Evolutionary conservation across 2,888 invertebrate species (phyloP), one percentile per base, ranked within the genome.

Genomic region (Osmoderma eremita): DNA sequence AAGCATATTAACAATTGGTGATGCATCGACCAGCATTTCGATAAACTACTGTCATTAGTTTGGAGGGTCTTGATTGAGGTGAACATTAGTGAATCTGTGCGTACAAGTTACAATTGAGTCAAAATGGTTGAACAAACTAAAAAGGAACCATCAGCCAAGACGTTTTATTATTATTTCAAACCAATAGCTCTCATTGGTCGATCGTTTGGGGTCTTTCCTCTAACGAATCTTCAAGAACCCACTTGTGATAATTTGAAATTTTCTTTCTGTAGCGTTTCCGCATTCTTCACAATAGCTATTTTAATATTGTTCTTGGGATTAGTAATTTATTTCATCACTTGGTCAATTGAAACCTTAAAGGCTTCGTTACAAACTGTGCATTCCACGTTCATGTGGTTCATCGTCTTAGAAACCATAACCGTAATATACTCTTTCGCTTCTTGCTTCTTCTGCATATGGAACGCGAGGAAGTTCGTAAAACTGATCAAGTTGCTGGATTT

Each of bases 101-200:
- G n/a, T n/a, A n/a, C n/a, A n/a, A 41, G 6, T 17, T 22, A 20
- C 8, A 24, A 24, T n/a, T n/a, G n/a, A n/a, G n/a, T n/a, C n/a
- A n/a, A n/a, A n/a, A 56, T 56, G 56, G 18, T 22, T n/a, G 56
- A 3, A 1, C n/a, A 12, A 41, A 13, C 1, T n/a, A 8, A 22
- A 1, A 56, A 41, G 2, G n/a, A 39, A 13, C 45, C 13, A n/a
- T n/a, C n/a, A n/a, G n/a, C n/a, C 18, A 71, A 70, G 65, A 66
- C 72, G 6, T 76, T 76, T 64, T 76, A 72, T 56, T 75, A 69
- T 68, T 74, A 75, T 61, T 74, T 75, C 42, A 70, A 73, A 38
- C 75, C 75, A 18, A 66, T 75, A 3, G 75, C 72, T 13, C 18
- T 75, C 3, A 41, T 72, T 3, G 68, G 71, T 51, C 75, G 73